Percentiles rank a stretch among this genome's conserved stretches.
These are phyloP conservation scores for Meteorus colon DNA, from an alignment of 2,888 invertebrate species.

Conservation along the genomic window DNA sequence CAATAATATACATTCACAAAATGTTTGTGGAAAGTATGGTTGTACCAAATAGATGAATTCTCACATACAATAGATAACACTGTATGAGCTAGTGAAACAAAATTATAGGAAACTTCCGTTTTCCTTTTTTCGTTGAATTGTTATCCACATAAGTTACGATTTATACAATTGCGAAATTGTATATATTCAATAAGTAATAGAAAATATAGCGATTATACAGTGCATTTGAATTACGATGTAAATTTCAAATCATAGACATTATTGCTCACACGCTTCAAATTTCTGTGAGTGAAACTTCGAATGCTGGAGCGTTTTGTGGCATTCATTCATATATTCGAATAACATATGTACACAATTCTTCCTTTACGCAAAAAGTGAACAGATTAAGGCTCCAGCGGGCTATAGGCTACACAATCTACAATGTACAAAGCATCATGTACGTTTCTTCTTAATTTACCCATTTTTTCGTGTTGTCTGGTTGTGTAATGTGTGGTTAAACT, in stretches of 20 bases:
- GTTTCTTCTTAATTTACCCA: constrained; percentile 60
- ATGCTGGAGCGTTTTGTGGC: constrained; percentile 63
- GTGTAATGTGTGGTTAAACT: constrained; percentile 71
- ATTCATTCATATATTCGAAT: constrained; percentile 69
- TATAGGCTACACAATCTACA: constrained; percentile 72
- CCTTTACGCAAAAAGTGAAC: constrained; percentile 70
- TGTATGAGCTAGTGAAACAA: neutral
- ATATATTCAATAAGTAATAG: neutral
- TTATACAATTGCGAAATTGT: neutral
- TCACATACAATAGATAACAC: neutral
- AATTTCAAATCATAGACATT: constrained; percentile 60
- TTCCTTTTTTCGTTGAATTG: neutral
- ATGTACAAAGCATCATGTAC: constrained; percentile 72
- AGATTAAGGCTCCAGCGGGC: constrained; percentile 73
- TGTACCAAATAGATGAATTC: neutral
- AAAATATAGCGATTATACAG: neutral
- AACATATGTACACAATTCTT: constrained; percentile 72
- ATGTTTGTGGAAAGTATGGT: neutral
- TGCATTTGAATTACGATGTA: constrained; percentile 63
- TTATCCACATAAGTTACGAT: neutral
- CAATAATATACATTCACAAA: constrained; percentile 25
- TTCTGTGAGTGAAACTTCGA: constrained; percentile 57
- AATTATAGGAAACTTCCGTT: neutral
- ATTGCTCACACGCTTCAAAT: constrained; percentile 66
- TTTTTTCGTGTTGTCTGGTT: constrained; percentile 65